These are phyloP conservation scores for Pteropus alecto DNA, from an alignment of 2,113 vertebrate species.

Conservation along the genomic window DNA sequence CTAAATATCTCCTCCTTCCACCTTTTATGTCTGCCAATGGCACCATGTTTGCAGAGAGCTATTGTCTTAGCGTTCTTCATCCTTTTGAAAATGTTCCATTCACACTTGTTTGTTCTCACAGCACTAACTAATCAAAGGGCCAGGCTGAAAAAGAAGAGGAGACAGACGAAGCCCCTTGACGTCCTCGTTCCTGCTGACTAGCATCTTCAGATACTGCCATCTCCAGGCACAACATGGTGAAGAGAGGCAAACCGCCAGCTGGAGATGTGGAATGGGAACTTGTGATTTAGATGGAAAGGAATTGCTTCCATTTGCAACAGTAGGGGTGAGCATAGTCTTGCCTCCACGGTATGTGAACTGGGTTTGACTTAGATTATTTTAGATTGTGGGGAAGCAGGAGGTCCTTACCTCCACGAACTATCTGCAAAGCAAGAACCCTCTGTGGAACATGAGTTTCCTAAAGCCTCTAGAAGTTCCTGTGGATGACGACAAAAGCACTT, in stretches of 20 bases:
- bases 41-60: not conserved
- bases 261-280: not conserved
- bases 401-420: not conserved
- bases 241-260: not conserved
- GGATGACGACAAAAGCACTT: not conserved
- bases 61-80: not conserved
- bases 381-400: not conserved
- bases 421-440: not conserved
- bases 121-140: not conserved
- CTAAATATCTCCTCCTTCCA: not conserved
- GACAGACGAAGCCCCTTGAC: not conserved
- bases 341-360: not conserved
- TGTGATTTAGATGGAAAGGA: not conserved
- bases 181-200: not conserved
- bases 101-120: not conserved
- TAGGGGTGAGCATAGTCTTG: not conserved
- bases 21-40: not conserved
- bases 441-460: not conserved
- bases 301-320: not conserved
- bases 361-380: not conserved
- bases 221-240: not conserved
- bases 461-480: not conserved
- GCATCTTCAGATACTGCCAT: not conserved
- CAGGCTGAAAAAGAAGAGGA: not conserved
- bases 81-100: constrained; percentile 25